Percentiles rank a stretch among this genome's conserved stretches.
phyloP scores from a whole-genome alignment of 1,140 invertebrate species.

The Pollicipes pollicipes region DNA sequence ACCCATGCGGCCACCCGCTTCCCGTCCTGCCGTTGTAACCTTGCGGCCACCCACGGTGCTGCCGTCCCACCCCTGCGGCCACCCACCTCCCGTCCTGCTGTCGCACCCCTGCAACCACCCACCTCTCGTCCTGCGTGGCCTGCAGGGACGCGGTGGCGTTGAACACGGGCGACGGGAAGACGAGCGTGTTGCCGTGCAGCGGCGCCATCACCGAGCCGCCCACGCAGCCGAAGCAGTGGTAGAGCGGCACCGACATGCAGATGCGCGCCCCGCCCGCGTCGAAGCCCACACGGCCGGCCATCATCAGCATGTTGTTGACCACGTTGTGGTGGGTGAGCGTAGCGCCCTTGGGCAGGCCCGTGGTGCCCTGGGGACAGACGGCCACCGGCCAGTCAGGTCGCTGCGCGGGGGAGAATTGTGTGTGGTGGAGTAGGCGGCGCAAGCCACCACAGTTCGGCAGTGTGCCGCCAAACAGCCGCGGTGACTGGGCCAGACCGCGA shows the following conservation, averaged over 20 bases:
- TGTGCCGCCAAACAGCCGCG: too few relatives aligned
- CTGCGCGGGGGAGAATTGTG: too few relatives aligned
- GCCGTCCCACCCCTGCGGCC: too few relatives aligned
- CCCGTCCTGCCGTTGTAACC: background rate
- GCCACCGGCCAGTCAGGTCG: too few relatives aligned
- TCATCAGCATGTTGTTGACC: constrained; percentile 64
- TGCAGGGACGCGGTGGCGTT: constrained; percentile 45
- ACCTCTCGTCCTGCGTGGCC: constrained; percentile 49
- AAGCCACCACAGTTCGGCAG: too few relatives aligned
- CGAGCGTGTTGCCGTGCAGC: constrained; percentile 44
- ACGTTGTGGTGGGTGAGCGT: constrained; percentile 61
- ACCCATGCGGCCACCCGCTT: background rate
- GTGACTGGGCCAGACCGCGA: too few relatives aligned
- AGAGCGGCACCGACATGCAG: constrained; percentile 71
- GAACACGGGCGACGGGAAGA: constrained; percentile 48
- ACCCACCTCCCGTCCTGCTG: constrained; percentile 45
- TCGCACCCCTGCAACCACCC: constrained; percentile 18
- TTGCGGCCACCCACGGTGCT: background rate
- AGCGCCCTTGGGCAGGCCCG: constrained; percentile 73
- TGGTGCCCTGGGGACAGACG: constrained; percentile 44
- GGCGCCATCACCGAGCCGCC: constrained; percentile 42
- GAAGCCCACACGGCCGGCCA: constrained; percentile 32
- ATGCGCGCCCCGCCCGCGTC: constrained; percentile 24
- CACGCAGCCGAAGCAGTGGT: constrained; percentile 74
- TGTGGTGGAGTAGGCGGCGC: too few relatives aligned